Evolutionary conservation across 2,888 invertebrate species (phyloP).

Genomic region (Piscicola geometra): DNA sequence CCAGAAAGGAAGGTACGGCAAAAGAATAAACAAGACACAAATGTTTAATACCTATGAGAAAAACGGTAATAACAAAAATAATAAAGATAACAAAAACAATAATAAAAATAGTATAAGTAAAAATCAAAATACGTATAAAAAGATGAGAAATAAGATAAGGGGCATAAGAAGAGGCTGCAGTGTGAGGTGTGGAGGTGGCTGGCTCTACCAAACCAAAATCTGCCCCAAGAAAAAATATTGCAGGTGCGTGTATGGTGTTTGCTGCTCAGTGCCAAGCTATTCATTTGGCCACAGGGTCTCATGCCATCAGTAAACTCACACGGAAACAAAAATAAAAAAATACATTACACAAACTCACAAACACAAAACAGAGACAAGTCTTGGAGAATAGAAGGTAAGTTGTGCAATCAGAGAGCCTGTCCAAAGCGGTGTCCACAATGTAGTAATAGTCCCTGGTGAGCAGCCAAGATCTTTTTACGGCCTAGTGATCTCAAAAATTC

Average conservation of each 20-base stretch:
- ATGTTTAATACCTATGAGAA: conserved; percentile 6
- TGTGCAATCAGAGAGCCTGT: neutral
- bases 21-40: too few relatives aligned
- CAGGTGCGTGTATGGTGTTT: too few relatives aligned
- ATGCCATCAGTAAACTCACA: neutral
- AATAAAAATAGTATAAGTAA: conserved; percentile 1
- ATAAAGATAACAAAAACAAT: conserved; percentile 20
- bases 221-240: neutral
- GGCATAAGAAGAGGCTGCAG: neutral
- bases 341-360: conserved; percentile 16
- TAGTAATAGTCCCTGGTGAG: conserved; percentile 4
- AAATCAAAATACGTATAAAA: neutral
- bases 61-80: conserved; percentile 11
- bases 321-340: neutral
- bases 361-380: neutral
- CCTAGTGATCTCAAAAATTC: too few relatives aligned
- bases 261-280: neutral
- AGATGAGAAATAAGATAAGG: neutral
- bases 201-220: neutral
- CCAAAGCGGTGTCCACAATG: neutral
- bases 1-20: too few relatives aligned
- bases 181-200: neutral
- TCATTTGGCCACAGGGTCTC: neutral
- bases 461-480: too few relatives aligned
- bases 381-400: neutral